Percentiles rank a stretch among this genome's conserved stretches.
These are phyloP conservation scores for Fregata magnificens DNA, from an alignment of 2,113 vertebrate genomes.

Conservation along the genomic window DNA sequence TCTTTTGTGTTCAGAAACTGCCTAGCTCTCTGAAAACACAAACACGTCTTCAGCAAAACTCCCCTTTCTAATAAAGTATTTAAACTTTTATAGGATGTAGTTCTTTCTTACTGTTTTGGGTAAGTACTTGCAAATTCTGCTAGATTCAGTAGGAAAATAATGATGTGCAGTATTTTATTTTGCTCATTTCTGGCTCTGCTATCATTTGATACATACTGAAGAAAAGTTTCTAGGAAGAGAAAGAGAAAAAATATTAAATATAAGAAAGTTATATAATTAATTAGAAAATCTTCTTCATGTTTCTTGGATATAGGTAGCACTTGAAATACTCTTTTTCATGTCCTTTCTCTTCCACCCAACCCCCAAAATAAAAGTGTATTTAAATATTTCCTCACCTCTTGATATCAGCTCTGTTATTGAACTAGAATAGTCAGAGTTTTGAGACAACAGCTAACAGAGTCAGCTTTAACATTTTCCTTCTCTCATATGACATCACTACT, in stretches of 20 bases:
- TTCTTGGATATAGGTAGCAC: not conserved
- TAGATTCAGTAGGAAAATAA: not conserved
- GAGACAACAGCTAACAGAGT: not conserved
- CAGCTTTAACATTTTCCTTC: not conserved
- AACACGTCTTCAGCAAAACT: not conserved
- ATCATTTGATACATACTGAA: not conserved
- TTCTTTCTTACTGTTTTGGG: not conserved
- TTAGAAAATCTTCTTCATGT: not conserved
- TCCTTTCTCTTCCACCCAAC: not conserved
- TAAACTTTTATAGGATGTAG: not conserved
- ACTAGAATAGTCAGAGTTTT: not conserved
- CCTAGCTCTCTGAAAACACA: not conserved
- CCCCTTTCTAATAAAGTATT: not conserved
- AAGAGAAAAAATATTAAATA: not conserved
- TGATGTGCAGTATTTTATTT: not conserved
- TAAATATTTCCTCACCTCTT: not conserved
- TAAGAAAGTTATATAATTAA: not conserved
- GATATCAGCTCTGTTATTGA: not conserved
- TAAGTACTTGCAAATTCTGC: not conserved
- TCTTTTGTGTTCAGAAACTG: not conserved
- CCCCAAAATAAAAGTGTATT: not conserved
- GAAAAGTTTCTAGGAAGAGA: not conserved
- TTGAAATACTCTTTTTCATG: not conserved
- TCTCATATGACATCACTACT: fast-evolving
- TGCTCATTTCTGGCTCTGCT: not conserved